A percentile compares a stretch with the other conserved stretches of the same genome.
These are phyloP conservation scores for Zosterops pallidus DNA, from an alignment of 2,113 vertebrate species.

Conservation along the genomic window DNA sequence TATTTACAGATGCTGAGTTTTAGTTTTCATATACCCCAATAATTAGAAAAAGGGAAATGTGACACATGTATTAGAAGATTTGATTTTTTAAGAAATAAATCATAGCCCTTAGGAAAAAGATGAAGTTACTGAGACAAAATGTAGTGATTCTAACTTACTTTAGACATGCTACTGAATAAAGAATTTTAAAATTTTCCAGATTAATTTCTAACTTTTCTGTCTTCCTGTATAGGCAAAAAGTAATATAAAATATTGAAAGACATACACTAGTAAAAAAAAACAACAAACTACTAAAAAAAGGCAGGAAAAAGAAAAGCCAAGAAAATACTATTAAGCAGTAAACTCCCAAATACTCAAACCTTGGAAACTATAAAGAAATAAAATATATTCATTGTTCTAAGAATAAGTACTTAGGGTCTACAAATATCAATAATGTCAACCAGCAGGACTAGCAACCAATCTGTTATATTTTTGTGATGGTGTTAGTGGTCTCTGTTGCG, in stretches of 20 bases:
- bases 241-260: not conserved
- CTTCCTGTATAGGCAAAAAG: not conserved
- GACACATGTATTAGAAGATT: not conserved
- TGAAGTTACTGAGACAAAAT: not conserved
- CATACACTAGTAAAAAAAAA: no score
- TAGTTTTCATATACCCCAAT: not conserved
- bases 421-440: not conserved
- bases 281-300: no score
- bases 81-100: not conserved
- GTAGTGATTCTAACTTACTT: not conserved
- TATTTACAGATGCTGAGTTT: not conserved
- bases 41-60: not conserved
- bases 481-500: not conserved
- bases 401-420: not conserved
- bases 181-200: not conserved
- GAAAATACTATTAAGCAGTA: not conserved
- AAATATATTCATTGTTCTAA: not conserved
- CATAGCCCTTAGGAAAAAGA: not conserved
- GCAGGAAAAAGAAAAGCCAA: not conserved
- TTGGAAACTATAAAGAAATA: not conserved
- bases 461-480: not conserved
- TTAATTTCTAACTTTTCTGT: not conserved
- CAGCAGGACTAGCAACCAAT: not conserved
- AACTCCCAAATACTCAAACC: not conserved
- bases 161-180: not conserved